Evolutionary conservation across 2,888 invertebrate species (phyloP).

Genomic region (Meteorus cinctellus): DNA sequence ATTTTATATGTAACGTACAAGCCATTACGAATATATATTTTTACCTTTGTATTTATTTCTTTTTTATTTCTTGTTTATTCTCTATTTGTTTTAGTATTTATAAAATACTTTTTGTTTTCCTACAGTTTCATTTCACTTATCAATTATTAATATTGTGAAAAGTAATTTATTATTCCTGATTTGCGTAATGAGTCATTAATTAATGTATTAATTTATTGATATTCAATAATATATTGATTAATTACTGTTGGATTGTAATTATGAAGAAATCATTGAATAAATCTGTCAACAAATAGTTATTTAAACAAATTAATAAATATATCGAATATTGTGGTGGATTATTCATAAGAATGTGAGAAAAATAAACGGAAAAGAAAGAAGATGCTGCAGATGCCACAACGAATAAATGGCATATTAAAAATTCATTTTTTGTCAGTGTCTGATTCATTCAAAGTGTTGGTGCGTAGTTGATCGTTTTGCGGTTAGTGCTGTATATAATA

Average conservation of each 20-base stretch:
- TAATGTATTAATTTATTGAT: too few species aligned
- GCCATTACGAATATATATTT: constrained; percentile 8
- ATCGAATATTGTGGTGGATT: too few species aligned
- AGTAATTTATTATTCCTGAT: too few species aligned
- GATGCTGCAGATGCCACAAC: not conserved
- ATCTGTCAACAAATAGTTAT: not conserved
- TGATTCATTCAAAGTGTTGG: not conserved
- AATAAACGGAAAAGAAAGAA: not conserved
- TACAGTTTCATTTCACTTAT: not conserved
- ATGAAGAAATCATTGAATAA: too few species aligned
- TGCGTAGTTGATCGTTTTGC: constrained; percentile 31
- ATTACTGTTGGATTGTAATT: too few species aligned
- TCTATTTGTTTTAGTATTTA: not conserved
- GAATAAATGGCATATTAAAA: constrained; percentile 33
- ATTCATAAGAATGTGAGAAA: not conserved
- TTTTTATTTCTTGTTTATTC: constrained; percentile 16
- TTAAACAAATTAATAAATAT: not conserved
- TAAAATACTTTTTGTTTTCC: not conserved
- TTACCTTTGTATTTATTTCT: not conserved
- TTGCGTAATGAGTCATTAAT: not conserved
- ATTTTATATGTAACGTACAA: constrained; percentile 41
- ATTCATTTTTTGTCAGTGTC: constrained; percentile 20
- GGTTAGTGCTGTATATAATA: constrained; percentile 19
- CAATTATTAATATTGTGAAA: too few species aligned
- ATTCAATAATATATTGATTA: too few species aligned